Base-by-base conservation (phyloP, 2,113 vertebrate genomes). In the Halichoeres trimaculatus region DNA sequence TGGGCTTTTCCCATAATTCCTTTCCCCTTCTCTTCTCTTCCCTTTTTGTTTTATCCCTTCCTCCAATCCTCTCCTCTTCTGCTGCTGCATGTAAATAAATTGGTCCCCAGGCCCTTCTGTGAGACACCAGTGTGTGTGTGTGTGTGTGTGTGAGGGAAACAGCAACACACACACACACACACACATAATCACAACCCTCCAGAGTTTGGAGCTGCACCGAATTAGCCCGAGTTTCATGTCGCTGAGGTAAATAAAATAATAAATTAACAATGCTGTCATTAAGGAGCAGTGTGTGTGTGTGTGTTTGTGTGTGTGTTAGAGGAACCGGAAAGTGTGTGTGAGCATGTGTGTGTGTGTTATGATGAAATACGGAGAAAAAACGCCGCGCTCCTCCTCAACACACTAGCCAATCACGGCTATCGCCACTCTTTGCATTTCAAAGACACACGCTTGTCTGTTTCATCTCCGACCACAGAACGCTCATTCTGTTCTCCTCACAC, bases 71-170 rank as follows among this genome's bases (percentile, higher is more conserved):
- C 78, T 65, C 36, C 75, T 87, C 80, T 77, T 90, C 85, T 91
- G 85, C 80, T 64, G 83, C 88, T 74, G 89, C 89, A 91, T 91
- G 91, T 92, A 91, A 93, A 93, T 93, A 93, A 94, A 94, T 92
- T 92, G 92, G 90, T 93, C 91, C 89, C 90, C 38, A 70, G 85
- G 85, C 76, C 76, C 89, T 65, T 57, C n/a, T 45, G 80, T 67
- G 63, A 71, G 58, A 83, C 71, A 59, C 41, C 51, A 34, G 36
- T 43, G 53, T 35, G 35, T 41, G 52, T 40, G 69, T 53, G 57
- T 43, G 48, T 54, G 50, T 20, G 78, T 3, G 57, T 2, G 35
- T n/a, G 71, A 23, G 24, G 58, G 48, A 8, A 45, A 45, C 40
- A 45, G n/a, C n/a, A n/a, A 59, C 57, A 58, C 55, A 69, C 50